phyloP scores from a whole-genome alignment of 2,888 invertebrate species.

The Acrobasis repandana region DNA sequence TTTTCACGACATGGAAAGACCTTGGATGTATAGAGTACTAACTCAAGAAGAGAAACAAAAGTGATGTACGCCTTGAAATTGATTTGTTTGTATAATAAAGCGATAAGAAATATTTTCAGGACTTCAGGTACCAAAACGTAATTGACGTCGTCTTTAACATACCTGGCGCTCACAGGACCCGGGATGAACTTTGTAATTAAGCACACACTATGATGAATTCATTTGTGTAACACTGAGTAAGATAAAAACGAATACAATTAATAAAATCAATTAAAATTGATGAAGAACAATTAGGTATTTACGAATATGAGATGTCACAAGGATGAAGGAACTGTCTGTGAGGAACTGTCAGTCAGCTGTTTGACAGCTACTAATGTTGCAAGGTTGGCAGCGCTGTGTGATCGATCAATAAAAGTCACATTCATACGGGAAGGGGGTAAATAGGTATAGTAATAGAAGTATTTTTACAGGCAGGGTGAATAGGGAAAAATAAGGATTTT shows the following conservation, averaged over 20 bases:
- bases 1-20: not conserved
- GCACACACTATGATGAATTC: not conserved
- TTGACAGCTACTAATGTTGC: not conserved
- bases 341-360: slow-evolving; percentile 1
- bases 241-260: not conserved
- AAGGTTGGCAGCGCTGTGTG: not conserved
- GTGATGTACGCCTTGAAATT: slow-evolving; percentile 45
- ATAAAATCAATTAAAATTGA: slow-evolving; percentile 4
- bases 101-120: slow-evolving; percentile 50
- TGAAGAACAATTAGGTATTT: slow-evolving; percentile 1
- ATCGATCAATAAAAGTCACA: too few relatives aligned
- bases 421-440: too few relatives aligned
- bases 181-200: slow-evolving; percentile 1
- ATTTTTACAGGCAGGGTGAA: too few relatives aligned
- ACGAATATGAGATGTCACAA: not conserved
- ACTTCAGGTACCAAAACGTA: slow-evolving; percentile 48
- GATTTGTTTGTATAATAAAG: slow-evolving; percentile 66
- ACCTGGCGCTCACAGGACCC: slow-evolving; percentile 37
- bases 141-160: slow-evolving; percentile 45
- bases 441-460: too few relatives aligned
- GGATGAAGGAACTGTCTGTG: too few relatives aligned
- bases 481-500: too few relatives aligned
- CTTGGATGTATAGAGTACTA: not conserved
- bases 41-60: slow-evolving; percentile 29
- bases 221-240: not conserved